Percentiles rank a stretch among this genome's conserved stretches.
phyloP scores from a whole-genome alignment of 1,140 invertebrate genomes.

The Leucophenga varia region DNA sequence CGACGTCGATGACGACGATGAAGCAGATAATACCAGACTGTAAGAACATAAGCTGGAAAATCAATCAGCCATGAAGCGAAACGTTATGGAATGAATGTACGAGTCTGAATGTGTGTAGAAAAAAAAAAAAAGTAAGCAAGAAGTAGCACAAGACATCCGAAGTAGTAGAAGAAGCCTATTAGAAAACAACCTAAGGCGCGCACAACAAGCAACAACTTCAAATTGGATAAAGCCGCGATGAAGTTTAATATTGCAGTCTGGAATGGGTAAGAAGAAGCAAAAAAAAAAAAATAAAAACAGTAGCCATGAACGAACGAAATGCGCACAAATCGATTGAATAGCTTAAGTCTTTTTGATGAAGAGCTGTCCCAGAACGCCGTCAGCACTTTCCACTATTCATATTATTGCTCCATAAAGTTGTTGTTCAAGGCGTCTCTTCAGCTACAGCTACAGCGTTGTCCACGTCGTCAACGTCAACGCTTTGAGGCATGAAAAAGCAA shows the following conservation, averaged over 20 bases:
- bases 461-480: constrained; percentile 4
- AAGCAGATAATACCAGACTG: constrained; percentile 25
- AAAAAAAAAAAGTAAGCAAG: constrained; percentile 9
- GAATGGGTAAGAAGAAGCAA: too few species aligned
- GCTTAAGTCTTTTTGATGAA: constrained; percentile 38
- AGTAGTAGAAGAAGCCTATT: constrained; percentile 23
- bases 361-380: too few species aligned
- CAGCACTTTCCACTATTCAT: too few species aligned
- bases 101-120: background rate
- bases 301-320: constrained; percentile 43
- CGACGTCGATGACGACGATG: constrained; percentile 10
- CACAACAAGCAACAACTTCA: too few species aligned
- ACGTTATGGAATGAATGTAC: background rate
- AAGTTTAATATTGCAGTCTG: too few species aligned
- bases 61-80: constrained; percentile 41
- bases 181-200: constrained; percentile 27
- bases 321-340: constrained; percentile 35
- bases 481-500: constrained; percentile 27
- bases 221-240: constrained; percentile 45
- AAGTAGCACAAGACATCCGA: background rate
- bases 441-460: too few species aligned
- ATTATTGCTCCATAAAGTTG: too few species aligned
- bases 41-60: constrained; percentile 49
- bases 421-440: too few species aligned
- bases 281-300: constrained; percentile 28